phyloP scores from a whole-genome alignment of 2,113 vertebrate species.

The Ellobius talpinus region DNA sequence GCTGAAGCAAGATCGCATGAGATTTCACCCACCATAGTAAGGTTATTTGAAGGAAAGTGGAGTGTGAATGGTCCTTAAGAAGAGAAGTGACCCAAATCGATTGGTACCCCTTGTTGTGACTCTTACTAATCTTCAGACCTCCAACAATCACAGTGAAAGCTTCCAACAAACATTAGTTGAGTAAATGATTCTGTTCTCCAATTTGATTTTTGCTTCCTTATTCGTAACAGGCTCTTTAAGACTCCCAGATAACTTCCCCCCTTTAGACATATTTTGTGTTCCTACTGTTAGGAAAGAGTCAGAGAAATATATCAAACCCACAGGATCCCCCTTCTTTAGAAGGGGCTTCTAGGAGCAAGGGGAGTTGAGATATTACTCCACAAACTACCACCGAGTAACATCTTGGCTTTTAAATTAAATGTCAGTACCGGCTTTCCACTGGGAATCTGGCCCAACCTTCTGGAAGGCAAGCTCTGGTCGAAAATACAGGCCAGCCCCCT shows the following conservation, averaged over 20 bases:
- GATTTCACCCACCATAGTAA: neutral
- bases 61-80: neutral
- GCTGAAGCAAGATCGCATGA: neutral
- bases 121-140: neutral
- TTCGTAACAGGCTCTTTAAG: neutral
- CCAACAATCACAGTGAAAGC: neutral
- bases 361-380: slow-evolving; percentile 73
- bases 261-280: neutral
- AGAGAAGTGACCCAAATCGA: neutral
- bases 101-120: neutral
- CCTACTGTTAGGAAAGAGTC: slow-evolving; percentile 41
- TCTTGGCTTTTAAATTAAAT: slow-evolving; percentile 86
- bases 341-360: slow-evolving; percentile 65
- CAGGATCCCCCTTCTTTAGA: slow-evolving; percentile 58
- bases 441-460: slow-evolving; percentile 73
- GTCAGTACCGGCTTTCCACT: slow-evolving; percentile 82
- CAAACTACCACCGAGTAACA: slow-evolving; percentile 78
- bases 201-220: neutral
- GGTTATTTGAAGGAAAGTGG: neutral
- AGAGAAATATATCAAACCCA: slow-evolving; percentile 50
- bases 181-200: neutral
- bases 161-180: neutral
- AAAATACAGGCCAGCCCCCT: neutral
- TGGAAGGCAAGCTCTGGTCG: slow-evolving; percentile 63
- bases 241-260: neutral